phyloP scores from a whole-genome alignment of 2,888 invertebrate genomes.

The Andrena trimmerana region DNA sequence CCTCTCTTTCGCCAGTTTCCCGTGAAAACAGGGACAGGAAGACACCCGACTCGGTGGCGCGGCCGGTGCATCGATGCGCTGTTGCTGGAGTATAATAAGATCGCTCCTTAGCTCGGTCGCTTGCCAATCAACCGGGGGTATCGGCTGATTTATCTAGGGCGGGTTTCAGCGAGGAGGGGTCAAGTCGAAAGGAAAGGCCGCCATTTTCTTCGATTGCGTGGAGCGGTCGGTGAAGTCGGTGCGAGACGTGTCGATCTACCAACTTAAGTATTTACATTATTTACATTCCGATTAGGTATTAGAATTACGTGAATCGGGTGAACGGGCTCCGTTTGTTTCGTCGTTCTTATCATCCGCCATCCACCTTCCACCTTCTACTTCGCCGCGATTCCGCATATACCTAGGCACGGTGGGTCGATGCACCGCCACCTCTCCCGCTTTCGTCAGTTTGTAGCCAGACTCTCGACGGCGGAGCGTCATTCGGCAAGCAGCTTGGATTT shows the following conservation, averaged over 20 bases:
- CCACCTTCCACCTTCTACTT: conserved; percentile 14
- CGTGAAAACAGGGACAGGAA: conserved; percentile 37
- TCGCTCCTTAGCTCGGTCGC: not conserved
- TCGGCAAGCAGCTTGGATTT: not conserved
- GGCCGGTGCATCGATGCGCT: not conserved
- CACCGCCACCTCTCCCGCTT: conserved; percentile 8
- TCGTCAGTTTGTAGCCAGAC: conserved; percentile 36
- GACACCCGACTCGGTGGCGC: conserved; percentile 15
- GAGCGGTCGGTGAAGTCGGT: not conserved
- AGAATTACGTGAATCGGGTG: not conserved
- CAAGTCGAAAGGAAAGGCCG: not conserved
- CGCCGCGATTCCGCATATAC: not conserved
- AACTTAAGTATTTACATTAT: too few relatives aligned
- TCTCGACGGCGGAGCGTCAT: conserved; percentile 29
- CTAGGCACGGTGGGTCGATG: conserved; percentile 15
- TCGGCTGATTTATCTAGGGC: not conserved
- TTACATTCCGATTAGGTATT: too few relatives aligned
- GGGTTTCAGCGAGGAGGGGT: not conserved
- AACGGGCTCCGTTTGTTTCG: not conserved
- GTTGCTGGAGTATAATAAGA: not conserved
- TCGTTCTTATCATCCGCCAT: conserved; percentile 14
- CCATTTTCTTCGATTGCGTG: too few relatives aligned
- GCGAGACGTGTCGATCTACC: not conserved
- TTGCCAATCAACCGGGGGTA: not conserved
- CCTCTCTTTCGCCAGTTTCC: conserved; percentile 48